These are phyloP conservation scores for Brachionus angularis DNA, from an alignment of 1,140 invertebrate species.

Conservation along the genomic window DNA sequence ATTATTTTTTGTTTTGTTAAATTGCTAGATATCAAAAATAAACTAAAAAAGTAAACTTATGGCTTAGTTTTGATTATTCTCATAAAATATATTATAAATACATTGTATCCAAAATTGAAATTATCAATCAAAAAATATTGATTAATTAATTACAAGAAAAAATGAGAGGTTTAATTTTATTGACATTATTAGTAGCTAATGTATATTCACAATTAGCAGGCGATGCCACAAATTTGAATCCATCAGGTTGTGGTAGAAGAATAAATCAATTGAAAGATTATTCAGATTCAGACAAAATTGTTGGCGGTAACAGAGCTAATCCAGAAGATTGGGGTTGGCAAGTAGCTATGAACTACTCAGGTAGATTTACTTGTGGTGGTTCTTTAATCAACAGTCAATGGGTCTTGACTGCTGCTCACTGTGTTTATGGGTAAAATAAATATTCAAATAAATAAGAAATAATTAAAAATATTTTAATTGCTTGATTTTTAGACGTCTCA, in stretches of 20 bases:
- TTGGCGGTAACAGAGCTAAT: conserved; percentile 12
- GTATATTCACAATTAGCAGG: background rate
- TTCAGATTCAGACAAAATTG: conserved; percentile 1
- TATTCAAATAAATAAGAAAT: background rate
- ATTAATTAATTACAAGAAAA: too few relatives aligned
- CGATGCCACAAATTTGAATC: conserved; percentile 11
- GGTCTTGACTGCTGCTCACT: conserved; percentile 34
- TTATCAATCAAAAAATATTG: too few relatives aligned
- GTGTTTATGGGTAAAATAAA: conserved; percentile 30
- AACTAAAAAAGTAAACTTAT: too few relatives aligned
- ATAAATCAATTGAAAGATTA: background rate
- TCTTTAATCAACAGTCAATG: conserved; percentile 27
- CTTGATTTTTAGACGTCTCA: background rate
- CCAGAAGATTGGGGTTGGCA: conserved; percentile 43
- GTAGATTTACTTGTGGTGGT: conserved; percentile 32
- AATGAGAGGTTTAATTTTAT: too few relatives aligned
- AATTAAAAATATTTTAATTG: background rate
- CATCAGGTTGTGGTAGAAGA: background rate
- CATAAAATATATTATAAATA: too few relatives aligned
- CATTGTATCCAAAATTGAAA: too few relatives aligned
- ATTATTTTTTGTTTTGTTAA: too few relatives aligned
- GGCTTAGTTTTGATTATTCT: too few relatives aligned
- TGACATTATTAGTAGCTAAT: too few relatives aligned
- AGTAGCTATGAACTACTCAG: conserved; percentile 5
- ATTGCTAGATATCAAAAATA: too few relatives aligned